Conservation (phyloP, 2,888 invertebrate species). For the Xylocampa areola region DNA sequence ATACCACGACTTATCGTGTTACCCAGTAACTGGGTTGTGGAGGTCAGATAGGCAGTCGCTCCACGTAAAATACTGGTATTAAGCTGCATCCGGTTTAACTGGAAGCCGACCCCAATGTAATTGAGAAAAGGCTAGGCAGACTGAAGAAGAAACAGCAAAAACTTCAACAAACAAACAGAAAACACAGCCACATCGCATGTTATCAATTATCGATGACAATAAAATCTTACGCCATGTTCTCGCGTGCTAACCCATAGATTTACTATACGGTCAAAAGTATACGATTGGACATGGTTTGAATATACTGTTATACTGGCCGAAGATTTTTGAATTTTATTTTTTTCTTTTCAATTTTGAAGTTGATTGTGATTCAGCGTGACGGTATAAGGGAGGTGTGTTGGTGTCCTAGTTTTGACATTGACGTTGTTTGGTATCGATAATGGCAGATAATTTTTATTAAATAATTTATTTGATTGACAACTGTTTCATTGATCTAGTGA, state of each 20-base stretch:
- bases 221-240: slow-evolving; percentile 67
- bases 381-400: slow-evolving; percentile 12
- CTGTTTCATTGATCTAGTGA: too few relatives aligned
- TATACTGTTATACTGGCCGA: slow-evolving; percentile 32
- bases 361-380: slow-evolving; percentile 37
- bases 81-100: too few relatives aligned
- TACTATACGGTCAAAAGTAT: slow-evolving; percentile 71
- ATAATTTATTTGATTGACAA: too few relatives aligned
- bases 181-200: slow-evolving; percentile 51
- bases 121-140: too few relatives aligned
- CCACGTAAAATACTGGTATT: too few relatives aligned
- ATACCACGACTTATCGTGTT: too few relatives aligned
- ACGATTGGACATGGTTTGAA: slow-evolving; percentile 66
- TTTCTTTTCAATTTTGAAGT: slow-evolving; percentile 4
- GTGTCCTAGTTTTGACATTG: slow-evolving; percentile 44
- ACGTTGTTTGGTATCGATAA: too few relatives aligned
- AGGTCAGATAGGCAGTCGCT: too few relatives aligned
- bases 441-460: too few relatives aligned
- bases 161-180: slow-evolving; percentile 29
- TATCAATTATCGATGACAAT: slow-evolving; percentile 72
- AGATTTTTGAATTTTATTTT: slow-evolving; percentile 25
- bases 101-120: too few relatives aligned
- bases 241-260: slow-evolving; percentile 66
- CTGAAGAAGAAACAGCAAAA: too few relatives aligned
- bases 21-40: too few relatives aligned